phyloP scores from a whole-genome alignment of 2,797 vertebrate species.

The Paedocypris micromegethes region DNA sequence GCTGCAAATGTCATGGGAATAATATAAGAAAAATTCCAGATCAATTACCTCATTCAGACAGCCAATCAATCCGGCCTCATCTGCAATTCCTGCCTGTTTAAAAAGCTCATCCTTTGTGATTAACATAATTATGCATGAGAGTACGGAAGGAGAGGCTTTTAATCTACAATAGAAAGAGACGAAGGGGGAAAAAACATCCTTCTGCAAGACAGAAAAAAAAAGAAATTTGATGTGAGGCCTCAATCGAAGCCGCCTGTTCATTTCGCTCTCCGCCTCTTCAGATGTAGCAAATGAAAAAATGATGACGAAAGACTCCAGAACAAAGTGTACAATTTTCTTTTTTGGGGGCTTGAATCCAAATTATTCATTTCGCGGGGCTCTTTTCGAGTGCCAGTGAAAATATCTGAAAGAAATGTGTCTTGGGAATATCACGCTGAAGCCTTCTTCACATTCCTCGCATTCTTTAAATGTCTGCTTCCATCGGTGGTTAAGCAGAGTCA shows the following conservation, averaged over 20 bases:
- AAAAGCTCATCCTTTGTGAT: conserved; percentile 49
- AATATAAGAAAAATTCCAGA: conserved; percentile 34
- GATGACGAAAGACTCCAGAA: conserved; percentile 6
- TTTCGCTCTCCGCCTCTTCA: background rate
- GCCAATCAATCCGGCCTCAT: conserved; percentile 58
- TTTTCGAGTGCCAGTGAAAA: conserved; percentile 30
- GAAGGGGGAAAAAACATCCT: conserved; percentile 18
- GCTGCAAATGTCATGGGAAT: conserved; percentile 25
- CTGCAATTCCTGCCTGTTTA: conserved; percentile 56
- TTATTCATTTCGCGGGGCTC: conserved; percentile 1
- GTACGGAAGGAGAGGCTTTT: conserved; percentile 31
- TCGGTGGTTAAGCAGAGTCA: conserved; percentile 17
- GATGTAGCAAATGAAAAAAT: conserved; percentile 15
- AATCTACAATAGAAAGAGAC: conserved; percentile 32
- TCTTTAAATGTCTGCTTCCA: conserved; percentile 12
- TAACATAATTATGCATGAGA: conserved; percentile 55
- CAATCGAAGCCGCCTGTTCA: background rate
- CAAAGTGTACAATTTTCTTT: conserved; percentile 24
- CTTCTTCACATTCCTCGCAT: conserved; percentile 11
- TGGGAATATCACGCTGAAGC: conserved; percentile 7
- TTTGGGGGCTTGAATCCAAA: conserved; percentile 18
- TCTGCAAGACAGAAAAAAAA: conserved; percentile 1
- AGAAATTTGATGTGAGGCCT: background rate
- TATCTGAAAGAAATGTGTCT: conserved; percentile 20
- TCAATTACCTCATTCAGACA: conserved; percentile 52